phyloP scores from a whole-genome alignment of 2,797 vertebrate species.

The Acrocephalus scirpaceus region DNA sequence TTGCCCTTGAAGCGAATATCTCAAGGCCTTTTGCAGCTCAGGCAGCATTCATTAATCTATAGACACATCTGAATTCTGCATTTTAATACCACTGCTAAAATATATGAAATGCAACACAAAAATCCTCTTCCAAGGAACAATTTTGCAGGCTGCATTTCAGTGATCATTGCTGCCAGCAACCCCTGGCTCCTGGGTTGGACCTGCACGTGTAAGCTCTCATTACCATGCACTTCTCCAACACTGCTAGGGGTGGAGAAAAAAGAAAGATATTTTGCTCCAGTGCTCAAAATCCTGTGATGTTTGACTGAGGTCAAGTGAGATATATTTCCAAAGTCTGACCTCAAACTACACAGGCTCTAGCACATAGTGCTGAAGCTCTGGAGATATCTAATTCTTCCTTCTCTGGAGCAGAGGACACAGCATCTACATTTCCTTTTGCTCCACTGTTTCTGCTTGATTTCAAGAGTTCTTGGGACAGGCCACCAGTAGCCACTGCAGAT shows the following conservation, averaged over 20 bases:
- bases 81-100: background rate
- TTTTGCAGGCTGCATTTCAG: background rate
- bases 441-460: background rate
- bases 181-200: background rate
- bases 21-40: slow-evolving; percentile 19
- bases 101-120: background rate
- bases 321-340: background rate
- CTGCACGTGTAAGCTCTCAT: background rate
- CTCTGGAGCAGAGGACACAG: background rate
- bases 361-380: background rate
- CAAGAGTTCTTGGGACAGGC: background rate
- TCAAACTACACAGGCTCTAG: background rate
- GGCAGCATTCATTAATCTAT: background rate
- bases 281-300: background rate
- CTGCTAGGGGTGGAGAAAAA: background rate
- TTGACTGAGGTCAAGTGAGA: background rate
- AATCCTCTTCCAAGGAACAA: background rate
- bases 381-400: background rate
- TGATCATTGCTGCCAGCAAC: background rate
- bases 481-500: background rate
- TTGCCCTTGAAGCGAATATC: slow-evolving; percentile 12
- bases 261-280: background rate
- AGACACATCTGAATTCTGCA: background rate
- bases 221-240: background rate
- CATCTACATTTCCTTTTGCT: background rate